Evolutionary conservation across 2,797 vertebrate species (phyloP), one percentile per base, ranked within the genome.

Genomic region (Gadopsis bispinosus): DNA sequence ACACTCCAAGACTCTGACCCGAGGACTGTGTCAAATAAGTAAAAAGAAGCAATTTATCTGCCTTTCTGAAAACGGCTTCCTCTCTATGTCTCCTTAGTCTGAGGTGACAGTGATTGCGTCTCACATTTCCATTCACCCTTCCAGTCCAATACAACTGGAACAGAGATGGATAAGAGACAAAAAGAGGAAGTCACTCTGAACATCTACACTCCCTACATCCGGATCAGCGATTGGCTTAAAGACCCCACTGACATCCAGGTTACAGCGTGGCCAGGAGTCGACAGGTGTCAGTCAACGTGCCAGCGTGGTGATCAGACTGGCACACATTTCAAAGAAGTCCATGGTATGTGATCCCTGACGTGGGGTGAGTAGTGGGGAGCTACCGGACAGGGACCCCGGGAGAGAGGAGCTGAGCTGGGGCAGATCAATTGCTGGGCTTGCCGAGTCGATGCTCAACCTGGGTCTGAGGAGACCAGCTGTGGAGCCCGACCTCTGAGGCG

Each of bases 301-400:
- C 83, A 99, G 93, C 0, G 98, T 96, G 87, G 97, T 99, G 91
- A 99, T 99, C 77, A 99, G 94, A 93, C 98, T 99, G 94, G 97
- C 98, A 2, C 98, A 99, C 98, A 98, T 99, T 92, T 99, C 98
- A 1, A 99, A 99, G 94, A 99, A 99, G 94, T 99, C 98, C 98
- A 99, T 99, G 84, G 98, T 99, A 93, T 99, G 97, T 80, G 98
- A 99, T 29, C 98, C 98, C 87, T 97, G 95, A 37, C 97, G 97
- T 0, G 96, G 95, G 0, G 94, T 77, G 47, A 96, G 92, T 0
- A 96, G 87, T 47, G 94, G 91, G 8, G 92, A 86, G 88, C 96
- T 97, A 79, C 97, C 95, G 0, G 94, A 95, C 55, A 98, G 89
- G 64, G 97, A 98, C 35, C 97, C 96, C 0, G 96, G 96, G 71